Evolutionary conservation across 2,888 invertebrate species (phyloP), one percentile per base, ranked within the genome.

Genomic region (Eurois occulta): DNA sequence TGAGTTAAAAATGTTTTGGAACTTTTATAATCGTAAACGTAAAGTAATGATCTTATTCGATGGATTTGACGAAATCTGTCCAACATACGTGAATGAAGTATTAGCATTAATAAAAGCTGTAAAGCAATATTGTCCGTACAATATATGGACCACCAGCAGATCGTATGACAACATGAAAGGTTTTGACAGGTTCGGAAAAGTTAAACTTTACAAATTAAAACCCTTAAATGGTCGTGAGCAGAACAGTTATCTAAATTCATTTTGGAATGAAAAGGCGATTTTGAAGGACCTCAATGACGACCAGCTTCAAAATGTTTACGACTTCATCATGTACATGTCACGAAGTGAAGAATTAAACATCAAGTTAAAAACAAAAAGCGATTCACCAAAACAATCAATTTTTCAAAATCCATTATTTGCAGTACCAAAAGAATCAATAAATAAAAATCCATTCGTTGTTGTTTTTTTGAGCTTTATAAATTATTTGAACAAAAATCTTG

Each of bases 21-120:
- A 80, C n/a, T 79, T 55, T 41, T 84, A 52, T 60, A 86, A 3
- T 24, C 10, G 72, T 43, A 72, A 24, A 16, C n/a, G 41, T 2
- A 62, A 48, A 66, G 6, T 86, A 5, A 78, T 86, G 32, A 81
- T 87, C n/a, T 21, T 87, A 32, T 82, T 87, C 1, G 88, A 88
- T 69, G 88, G 88, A 1, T 88, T 88, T 18, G 88, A 88, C 8
- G 88, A 88, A 75, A 85, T 88, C 16, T 87, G 78, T 62, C 88
- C 88, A 1, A 62, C 68, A 16, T 87, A 87, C 21, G 74, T 60
- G 28, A 13, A 35, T 16, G 74, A 77, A 35, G 84, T 83, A 1
- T 32, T 79, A 8, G n/a, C 55, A 1, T 77, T 86, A 60, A 28
- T 86, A 24, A 38, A 55, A 16, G 52, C 68, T 2, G 24, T 79